phyloP scores from a whole-genome alignment of 64 coral and sea anemone genomes.

The Pocillopora damicornis region DNA sequence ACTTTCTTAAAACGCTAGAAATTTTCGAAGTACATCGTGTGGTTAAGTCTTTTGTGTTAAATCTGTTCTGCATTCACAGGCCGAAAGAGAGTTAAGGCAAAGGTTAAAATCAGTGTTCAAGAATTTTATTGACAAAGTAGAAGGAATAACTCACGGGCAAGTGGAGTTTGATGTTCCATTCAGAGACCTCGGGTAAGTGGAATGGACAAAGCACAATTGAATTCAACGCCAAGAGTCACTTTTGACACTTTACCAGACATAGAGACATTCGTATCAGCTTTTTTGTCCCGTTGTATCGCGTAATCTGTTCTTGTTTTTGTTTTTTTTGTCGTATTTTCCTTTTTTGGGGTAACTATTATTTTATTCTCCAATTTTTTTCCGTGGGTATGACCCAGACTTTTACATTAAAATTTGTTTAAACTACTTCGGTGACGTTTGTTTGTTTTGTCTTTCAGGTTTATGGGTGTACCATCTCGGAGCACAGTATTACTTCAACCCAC shows the following conservation, averaged over 20 bases:
- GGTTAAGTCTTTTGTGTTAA: neutral
- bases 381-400: neutral
- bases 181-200: constrained; percentile 88
- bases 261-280: neutral
- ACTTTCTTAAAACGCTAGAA: neutral
- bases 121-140: constrained; percentile 95
- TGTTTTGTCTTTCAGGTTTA: constrained; percentile 51
- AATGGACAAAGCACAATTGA: neutral
- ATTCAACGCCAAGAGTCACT: neutral
- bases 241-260: neutral
- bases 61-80: constrained; percentile 44
- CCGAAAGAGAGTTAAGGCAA: constrained; percentile 92
- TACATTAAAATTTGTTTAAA: neutral
- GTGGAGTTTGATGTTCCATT: constrained; percentile 99
- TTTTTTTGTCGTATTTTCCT: too few species aligned
- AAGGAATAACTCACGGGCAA: constrained; percentile 97
- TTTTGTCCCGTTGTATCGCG: too few species aligned
- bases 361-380: neutral
- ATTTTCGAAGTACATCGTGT: too few species aligned
- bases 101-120: constrained; percentile 93
- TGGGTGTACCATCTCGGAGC: constrained; percentile 88
- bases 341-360: too few species aligned
- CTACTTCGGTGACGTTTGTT: neutral
- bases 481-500: constrained; percentile 93
- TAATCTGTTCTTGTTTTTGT: too few species aligned